phyloP scores from a whole-genome alignment of 2,113 vertebrate genomes.

The Neomonachus schauinslandi region DNA sequence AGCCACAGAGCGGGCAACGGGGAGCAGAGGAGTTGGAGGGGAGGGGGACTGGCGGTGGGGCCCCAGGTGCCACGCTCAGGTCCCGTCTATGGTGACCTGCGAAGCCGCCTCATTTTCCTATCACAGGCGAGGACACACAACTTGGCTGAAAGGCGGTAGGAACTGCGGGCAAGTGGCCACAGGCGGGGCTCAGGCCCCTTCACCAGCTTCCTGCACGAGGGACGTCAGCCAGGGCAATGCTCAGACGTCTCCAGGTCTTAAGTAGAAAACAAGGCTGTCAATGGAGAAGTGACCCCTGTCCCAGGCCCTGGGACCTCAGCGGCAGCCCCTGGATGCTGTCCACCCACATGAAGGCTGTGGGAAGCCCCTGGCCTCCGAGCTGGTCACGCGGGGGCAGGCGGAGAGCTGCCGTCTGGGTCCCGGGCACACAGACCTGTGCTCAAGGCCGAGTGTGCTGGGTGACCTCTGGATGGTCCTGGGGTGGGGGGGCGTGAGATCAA shows the following conservation, averaged over 20 bases:
- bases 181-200: background rate
- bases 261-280: no score
- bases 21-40: no score
- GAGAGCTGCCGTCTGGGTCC: background rate
- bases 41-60: background rate
- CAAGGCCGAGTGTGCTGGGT: background rate
- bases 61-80: background rate
- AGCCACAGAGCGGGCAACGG: rapidly evolving
- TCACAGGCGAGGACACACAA: background rate
- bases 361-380: background rate
- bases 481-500: no score
- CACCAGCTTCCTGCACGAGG: background rate
- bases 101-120: background rate
- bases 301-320: background rate
- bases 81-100: background rate
- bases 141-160: background rate
- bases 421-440: rapidly evolving
- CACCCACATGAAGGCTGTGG: rapidly evolving
- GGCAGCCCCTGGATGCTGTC: background rate
- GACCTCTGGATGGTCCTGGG: background rate
- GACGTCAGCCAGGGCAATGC: no score
- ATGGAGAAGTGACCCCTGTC: background rate
- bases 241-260: background rate
- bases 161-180: rapidly evolving
- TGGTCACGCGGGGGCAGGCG: rapidly evolving